Conservation (phyloP, 2,888 invertebrate species). For the Drosophila parthenogenetica region DNA sequence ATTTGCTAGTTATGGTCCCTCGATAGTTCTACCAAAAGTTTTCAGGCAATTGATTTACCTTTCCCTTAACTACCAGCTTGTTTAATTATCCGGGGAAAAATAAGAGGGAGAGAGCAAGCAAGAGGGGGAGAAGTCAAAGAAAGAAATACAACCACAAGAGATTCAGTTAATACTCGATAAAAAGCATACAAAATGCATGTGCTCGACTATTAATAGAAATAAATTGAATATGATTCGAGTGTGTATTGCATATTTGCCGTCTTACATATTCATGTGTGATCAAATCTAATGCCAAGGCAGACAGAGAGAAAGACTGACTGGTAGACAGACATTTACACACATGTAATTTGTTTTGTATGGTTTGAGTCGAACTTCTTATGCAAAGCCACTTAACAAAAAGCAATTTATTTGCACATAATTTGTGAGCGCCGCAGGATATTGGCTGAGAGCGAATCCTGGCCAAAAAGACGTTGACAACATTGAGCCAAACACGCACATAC, state of each 20-base stretch:
- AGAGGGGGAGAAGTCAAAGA: not conserved
- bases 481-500: not conserved
- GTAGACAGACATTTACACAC: constrained; percentile 8
- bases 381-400: constrained; percentile 80
- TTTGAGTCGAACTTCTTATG: constrained; percentile 71
- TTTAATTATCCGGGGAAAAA: constrained; percentile 55
- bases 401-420: constrained; percentile 81
- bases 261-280: constrained; percentile 76
- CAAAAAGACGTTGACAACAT: constrained; percentile 32
- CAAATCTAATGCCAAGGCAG: constrained; percentile 60
- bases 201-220: constrained; percentile 70
- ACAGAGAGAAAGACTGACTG: constrained; percentile 17
- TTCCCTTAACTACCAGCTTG: constrained; percentile 23
- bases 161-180: constrained; percentile 55
- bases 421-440: constrained; percentile 77
- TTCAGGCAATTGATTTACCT: constrained; percentile 57
- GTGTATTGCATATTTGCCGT: constrained; percentile 57
- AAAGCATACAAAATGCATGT: constrained; percentile 65
- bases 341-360: constrained; percentile 25
- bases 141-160: constrained; percentile 8
- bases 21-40: constrained; percentile 44
- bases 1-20: constrained; percentile 24
- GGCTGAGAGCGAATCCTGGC: constrained; percentile 40
- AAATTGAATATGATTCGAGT: constrained; percentile 66
- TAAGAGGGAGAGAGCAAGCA: not conserved